Conservation (phyloP, 2,113 vertebrate genomes). For the Solenodon paradoxus region DNA sequence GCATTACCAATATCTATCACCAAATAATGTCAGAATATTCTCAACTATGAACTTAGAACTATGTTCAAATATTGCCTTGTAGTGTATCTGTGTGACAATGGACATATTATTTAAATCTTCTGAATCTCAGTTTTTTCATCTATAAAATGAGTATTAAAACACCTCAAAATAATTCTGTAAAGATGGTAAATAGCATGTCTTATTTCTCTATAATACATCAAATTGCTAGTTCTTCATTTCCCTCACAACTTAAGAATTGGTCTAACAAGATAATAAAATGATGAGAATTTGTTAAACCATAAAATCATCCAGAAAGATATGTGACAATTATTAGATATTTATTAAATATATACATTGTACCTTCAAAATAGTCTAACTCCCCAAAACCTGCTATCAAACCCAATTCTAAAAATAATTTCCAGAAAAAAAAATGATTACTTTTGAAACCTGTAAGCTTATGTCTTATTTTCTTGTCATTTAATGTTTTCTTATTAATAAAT, state of each 20-base stretch:
- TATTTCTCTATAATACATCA: too few relatives aligned
- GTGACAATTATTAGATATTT: background rate
- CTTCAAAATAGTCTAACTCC: background rate
- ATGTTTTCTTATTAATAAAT: background rate
- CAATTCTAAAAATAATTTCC: background rate
- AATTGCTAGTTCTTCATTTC: too few relatives aligned
- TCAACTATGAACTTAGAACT: background rate
- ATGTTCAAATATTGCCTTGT: background rate
- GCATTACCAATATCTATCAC: accelerated
- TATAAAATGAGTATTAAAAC: background rate
- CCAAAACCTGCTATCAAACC: background rate
- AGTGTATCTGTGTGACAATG: background rate
- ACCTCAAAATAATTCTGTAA: background rate
- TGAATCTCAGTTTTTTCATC: background rate
- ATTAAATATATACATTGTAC: background rate
- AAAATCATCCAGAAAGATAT: background rate
- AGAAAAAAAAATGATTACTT: background rate
- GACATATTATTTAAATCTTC: background rate
- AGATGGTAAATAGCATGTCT: background rate
- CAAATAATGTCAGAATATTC: background rate
- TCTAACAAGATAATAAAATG: too few relatives aligned
- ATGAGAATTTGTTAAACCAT: too few relatives aligned
- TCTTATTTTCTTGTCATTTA: background rate
- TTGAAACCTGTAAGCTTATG: background rate
- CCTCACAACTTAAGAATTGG: too few relatives aligned